Evolutionary conservation across 2,888 invertebrate genomes (phyloP).

Genomic region (Parapristionchus giblindavisi): DNA sequence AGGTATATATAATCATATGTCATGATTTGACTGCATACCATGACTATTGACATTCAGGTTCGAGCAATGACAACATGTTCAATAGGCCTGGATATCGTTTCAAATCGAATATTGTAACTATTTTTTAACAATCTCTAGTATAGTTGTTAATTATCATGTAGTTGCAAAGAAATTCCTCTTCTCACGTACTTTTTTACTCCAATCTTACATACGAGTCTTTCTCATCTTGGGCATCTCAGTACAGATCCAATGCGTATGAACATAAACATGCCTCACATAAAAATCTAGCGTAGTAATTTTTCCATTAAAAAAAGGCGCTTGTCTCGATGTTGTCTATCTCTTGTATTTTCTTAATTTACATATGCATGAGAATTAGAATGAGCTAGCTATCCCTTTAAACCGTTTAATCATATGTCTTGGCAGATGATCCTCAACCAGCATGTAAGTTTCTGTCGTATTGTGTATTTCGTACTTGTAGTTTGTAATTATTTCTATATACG

Average conservation of each 20-base stretch:
- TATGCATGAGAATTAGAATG: background rate
- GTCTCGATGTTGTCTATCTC: too few species aligned
- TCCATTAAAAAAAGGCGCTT: too few species aligned
- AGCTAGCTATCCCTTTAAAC: background rate
- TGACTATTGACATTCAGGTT: slow-evolving; percentile 1
- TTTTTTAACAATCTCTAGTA: background rate
- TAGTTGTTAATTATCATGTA: too few species aligned
- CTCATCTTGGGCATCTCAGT: too few species aligned
- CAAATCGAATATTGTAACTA: slow-evolving; percentile 26
- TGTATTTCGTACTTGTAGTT: background rate
- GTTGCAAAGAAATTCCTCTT: too few species aligned
- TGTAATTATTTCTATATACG: background rate
- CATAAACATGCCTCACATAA: too few species aligned
- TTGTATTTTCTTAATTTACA: background rate
- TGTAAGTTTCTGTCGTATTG: slow-evolving; percentile 16
- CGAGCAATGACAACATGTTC: slow-evolving; percentile 35
- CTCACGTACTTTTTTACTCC: too few species aligned
- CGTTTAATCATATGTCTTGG: background rate
- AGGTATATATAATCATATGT: background rate
- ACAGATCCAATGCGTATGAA: too few species aligned
- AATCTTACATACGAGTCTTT: too few species aligned
- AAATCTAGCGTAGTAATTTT: too few species aligned
- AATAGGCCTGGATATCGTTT: slow-evolving; percentile 36
- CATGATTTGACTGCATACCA: background rate
- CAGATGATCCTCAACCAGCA: slow-evolving; percentile 30